These are phyloP conservation scores for Andricus quercusramuli DNA, from an alignment of 2,888 invertebrate genomes.

Conservation along the genomic window DNA sequence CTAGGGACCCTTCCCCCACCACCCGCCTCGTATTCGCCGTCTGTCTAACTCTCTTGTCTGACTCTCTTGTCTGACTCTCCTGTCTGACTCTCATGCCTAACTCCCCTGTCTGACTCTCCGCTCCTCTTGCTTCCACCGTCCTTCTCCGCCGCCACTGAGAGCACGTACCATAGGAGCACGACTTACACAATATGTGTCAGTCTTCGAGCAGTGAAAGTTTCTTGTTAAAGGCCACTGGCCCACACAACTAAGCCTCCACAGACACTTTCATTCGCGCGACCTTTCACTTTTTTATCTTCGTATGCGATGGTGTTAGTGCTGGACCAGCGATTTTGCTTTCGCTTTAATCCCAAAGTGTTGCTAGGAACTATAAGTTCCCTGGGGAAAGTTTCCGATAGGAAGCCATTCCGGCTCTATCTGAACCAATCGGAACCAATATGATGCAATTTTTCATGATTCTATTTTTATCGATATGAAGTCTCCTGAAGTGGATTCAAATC, in stretches of 20 bases:
- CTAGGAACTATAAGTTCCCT: background rate
- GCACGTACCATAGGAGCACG: background rate
- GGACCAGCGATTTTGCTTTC: constrained; percentile 69
- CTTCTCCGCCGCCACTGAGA: too few species aligned
- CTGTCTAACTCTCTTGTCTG: too few species aligned
- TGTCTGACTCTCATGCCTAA: background rate
- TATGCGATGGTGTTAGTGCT: constrained; percentile 45
- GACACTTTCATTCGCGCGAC: constrained; percentile 69
- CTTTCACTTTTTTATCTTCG: constrained; percentile 60
- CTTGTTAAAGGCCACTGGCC: constrained; percentile 43
- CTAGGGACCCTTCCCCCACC: constrained; percentile 3
- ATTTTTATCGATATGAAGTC: too few species aligned
- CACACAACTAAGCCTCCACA: constrained; percentile 30
- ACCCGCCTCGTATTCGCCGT: background rate
- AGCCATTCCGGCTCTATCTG: too few species aligned
- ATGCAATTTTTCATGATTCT: too few species aligned
- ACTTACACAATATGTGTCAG: constrained; percentile 61
- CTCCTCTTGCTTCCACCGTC: too few species aligned
- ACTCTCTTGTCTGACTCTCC: too few species aligned
- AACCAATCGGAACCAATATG: too few species aligned
- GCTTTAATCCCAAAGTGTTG: constrained; percentile 51
- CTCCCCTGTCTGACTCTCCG: too few species aligned
- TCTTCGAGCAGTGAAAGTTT: constrained; percentile 70
- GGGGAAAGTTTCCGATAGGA: too few species aligned
- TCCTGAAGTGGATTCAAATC: too few species aligned